A percentile compares a stretch with the other conserved stretches of the same genome.
Evolutionary conservation across 2,113 vertebrate species (phyloP).

Genomic region (Catharus minimus): DNA sequence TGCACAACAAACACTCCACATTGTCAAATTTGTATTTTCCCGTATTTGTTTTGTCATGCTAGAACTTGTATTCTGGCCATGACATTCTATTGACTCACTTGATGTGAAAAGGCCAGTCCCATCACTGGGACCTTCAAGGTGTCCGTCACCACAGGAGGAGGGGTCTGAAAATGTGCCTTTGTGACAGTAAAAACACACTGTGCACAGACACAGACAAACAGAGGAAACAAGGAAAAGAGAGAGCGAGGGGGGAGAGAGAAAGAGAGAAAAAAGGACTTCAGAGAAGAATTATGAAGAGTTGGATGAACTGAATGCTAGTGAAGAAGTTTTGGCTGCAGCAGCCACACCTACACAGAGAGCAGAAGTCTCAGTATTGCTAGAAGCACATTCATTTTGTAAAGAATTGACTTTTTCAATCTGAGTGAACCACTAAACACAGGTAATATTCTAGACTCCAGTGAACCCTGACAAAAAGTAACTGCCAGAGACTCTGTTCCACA

Average conservation of each 20-base stretch:
- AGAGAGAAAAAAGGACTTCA: constrained; percentile 74
- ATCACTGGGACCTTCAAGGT: constrained; percentile 88
- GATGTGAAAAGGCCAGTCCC: constrained; percentile 87
- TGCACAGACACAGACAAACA: constrained; percentile 72
- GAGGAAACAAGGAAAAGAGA: constrained; percentile 71
- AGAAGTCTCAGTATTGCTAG: neutral
- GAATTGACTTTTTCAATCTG: neutral
- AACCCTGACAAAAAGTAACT: constrained; percentile 1
- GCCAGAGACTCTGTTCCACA: neutral
- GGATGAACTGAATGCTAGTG: constrained; percentile 48
- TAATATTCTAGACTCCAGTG: neutral
- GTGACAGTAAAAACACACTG: constrained; percentile 89
- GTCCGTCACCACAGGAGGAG: constrained; percentile 85
- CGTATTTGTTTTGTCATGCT: neutral
- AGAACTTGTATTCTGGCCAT: neutral
- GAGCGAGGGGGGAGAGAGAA: constrained; percentile 53
- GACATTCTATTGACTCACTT: constrained; percentile 78
- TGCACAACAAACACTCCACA: neutral
- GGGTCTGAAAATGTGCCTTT: constrained; percentile 87
- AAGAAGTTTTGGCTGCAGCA: constrained; percentile 16
- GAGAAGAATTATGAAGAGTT: constrained; percentile 65
- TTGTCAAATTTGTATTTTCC: neutral
- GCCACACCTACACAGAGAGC: neutral
- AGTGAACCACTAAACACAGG: neutral
- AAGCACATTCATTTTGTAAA: neutral